Evolutionary conservation across 2,888 invertebrate species (phyloP), one percentile per base, ranked within the genome.

Genomic region (Melanostoma mellinum): DNA sequence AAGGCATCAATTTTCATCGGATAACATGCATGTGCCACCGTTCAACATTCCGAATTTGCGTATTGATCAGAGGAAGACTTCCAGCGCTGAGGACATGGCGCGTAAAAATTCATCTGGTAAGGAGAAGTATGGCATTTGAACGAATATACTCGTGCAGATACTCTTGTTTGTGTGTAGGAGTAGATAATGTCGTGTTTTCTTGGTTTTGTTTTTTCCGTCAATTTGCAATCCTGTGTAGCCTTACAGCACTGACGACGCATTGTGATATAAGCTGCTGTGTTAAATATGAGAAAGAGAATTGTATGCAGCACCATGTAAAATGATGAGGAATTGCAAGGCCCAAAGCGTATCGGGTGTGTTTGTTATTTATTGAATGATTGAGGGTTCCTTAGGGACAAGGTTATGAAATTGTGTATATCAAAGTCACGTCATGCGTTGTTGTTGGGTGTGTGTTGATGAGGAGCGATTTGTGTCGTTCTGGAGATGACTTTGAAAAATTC

Each of bases 21-120:
- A 97, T 90, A 97, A 96, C 90, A 95, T 97, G 94, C 95, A 95
- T 88, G 95, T 94, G 10, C 95, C 95, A 33, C 95, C 96, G 0
- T 97, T 97, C 92, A 96, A 95, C 90, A 97, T 97, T 87, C 97
- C 97, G n/a, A 96, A 96, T 91, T 92, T 97, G 86, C 94, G 96
- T 69, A 95, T 97, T 82, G 96, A 97, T 88, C 95, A 96, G 88
- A 94, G 97, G 86, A 97, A 97, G 91, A 97, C 97, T 2, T 96
- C 96, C 55, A 97, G 96, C 87, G 97, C 97, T 4, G 97, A 97
- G 90, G 96, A 97, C 88, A 97, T 97, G 96, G 96, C 96, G 32
- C 93, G 96, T 88, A 96, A 97, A 90, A 96, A 96, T 89, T 97
- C 97, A 6, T 94, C 95, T 88, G 95, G 95, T 93, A 92, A 89